phyloP scores from a whole-genome alignment of 2,888 invertebrate genomes.

The Zygaena filipendulae region DNA sequence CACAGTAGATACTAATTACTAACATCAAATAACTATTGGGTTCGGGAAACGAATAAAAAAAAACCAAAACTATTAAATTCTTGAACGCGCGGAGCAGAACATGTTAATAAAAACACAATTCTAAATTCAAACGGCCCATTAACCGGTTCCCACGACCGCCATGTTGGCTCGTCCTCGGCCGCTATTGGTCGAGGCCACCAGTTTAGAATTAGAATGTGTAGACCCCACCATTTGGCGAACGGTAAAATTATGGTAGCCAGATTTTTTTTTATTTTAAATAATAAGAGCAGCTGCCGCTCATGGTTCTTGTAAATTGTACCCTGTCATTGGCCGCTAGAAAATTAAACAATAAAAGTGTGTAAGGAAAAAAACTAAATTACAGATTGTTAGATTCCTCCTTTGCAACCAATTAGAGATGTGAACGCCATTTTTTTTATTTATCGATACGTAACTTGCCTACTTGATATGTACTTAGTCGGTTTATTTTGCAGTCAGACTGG shows the following conservation, averaged over 20 bases:
- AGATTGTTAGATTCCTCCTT: slow-evolving; percentile 15
- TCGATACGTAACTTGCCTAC: too few relatives aligned
- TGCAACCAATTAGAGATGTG: slow-evolving; percentile 16
- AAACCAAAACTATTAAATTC: too few relatives aligned
- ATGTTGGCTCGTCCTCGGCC: slow-evolving; percentile 63
- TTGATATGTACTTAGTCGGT: not conserved
- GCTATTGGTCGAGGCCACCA: slow-evolving; percentile 61
- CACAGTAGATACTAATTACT: too few relatives aligned
- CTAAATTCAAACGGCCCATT: slow-evolving; percentile 67
- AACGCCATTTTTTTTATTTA: slow-evolving; percentile 16
- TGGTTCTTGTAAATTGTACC: slow-evolving; percentile 17
- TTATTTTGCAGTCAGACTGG: slow-evolving; percentile 3
- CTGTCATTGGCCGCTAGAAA: slow-evolving; percentile 21
- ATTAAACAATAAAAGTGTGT: slow-evolving; percentile 22
- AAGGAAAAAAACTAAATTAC: slow-evolving; percentile 28
- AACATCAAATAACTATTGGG: too few relatives aligned
- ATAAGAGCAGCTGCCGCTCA: slow-evolving; percentile 42
- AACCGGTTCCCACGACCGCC: slow-evolving; percentile 68
- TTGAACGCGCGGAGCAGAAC: slow-evolving; percentile 13
- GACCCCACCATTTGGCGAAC: slow-evolving; percentile 67
- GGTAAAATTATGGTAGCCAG: slow-evolving; percentile 56
- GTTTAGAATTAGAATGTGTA: slow-evolving; percentile 67
- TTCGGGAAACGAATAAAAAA: too few relatives aligned
- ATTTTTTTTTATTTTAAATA: slow-evolving; percentile 56
- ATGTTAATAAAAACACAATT: slow-evolving; percentile 63